Conservation (phyloP, 2,797 vertebrate species). For the Gymnodraco acuticeps region DNA sequence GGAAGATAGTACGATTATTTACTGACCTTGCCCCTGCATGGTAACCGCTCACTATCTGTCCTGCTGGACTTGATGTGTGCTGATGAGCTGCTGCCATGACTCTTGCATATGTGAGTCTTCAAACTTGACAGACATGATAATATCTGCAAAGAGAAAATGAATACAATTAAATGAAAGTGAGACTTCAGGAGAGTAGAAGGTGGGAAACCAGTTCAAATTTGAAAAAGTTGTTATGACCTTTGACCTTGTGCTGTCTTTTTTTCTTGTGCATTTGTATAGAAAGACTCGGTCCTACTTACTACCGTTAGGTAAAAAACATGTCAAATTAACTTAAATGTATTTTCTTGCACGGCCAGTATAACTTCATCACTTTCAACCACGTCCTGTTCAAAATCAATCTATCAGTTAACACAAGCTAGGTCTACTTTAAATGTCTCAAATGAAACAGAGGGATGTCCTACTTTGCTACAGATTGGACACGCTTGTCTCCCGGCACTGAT, state of each 20-base stretch:
- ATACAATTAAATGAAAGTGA: not conserved
- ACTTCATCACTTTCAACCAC: no score
- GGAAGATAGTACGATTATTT: not conserved
- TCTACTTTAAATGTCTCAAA: not conserved
- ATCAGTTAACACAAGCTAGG: not conserved
- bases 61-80: constrained; percentile 45
- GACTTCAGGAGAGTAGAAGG: not conserved
- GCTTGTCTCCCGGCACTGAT: constrained; percentile 42
- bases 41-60: constrained; percentile 6
- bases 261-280: not conserved
- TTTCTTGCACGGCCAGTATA: no score
- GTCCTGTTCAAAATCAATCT: no score
- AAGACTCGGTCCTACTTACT: not conserved
- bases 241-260: not conserved
- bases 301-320: no score
- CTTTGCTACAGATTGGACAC: constrained; percentile 78
- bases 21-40: constrained; percentile 73
- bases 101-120: constrained; percentile 72
- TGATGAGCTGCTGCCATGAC: constrained; percentile 53
- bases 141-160: constrained; percentile 59
- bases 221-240: constrained; percentile 2
- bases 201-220: not conserved
- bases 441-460: constrained; percentile 37
- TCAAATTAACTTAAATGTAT: no score
- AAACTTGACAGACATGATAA: constrained; percentile 72